Conservation (phyloP, 2,888 invertebrate genomes). For the Thera obeliscata region DNA sequence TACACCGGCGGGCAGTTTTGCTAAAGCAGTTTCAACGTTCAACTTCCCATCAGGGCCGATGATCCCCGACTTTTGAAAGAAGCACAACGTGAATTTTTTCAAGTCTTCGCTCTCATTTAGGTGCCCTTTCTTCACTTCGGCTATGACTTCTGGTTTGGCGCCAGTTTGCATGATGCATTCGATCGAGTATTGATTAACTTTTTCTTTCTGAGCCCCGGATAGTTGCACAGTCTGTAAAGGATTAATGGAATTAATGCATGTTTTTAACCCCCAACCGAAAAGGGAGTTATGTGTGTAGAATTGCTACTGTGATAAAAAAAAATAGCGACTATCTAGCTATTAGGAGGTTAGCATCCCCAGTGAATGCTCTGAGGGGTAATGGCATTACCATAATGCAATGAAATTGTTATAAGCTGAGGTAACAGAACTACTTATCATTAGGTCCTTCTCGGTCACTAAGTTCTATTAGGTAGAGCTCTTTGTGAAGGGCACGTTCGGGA, state of each 20-base stretch:
- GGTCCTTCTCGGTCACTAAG: neutral
- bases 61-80: slow-evolving; percentile 74
- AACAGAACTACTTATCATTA: neutral
- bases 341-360: too few relatives aligned
- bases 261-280: too few relatives aligned
- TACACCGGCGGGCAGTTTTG: slow-evolving; percentile 68
- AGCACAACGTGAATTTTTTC: slow-evolving; percentile 76
- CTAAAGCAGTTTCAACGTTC: slow-evolving; percentile 68
- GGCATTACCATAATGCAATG: too few relatives aligned
- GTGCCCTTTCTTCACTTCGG: slow-evolving; percentile 70
- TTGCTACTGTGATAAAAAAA: too few relatives aligned
- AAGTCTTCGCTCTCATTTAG: slow-evolving; percentile 68
- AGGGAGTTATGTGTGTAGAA: neutral
- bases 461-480: too few relatives aligned
- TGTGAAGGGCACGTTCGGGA: too few relatives aligned
- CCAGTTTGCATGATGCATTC: slow-evolving; percentile 70
- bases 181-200: slow-evolving; percentile 52
- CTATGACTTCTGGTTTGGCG: slow-evolving; percentile 62
- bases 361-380: too few relatives aligned
- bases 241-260: neutral
- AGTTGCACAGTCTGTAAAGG: slow-evolving; percentile 60
- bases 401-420: too few relatives aligned
- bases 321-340: too few relatives aligned
- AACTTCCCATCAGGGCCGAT: slow-evolving; percentile 65
- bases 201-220: slow-evolving; percentile 61